These are phyloP conservation scores for Epizoanthus scotinus DNA, from an alignment of 92 coral and sea anemone species.

Conservation along the genomic window DNA sequence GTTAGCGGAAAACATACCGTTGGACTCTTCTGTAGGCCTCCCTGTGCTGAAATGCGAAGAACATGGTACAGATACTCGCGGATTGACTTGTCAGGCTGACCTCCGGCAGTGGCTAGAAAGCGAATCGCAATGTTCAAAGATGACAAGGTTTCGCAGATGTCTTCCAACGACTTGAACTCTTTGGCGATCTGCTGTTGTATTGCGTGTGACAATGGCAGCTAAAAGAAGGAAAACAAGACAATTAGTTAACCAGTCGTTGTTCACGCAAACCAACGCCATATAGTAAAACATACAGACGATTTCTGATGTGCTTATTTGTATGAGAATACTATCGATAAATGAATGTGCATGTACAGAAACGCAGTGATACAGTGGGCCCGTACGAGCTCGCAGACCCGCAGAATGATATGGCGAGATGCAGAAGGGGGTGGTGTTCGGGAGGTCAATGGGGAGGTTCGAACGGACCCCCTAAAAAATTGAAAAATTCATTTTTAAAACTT, in stretches of 20 bases:
- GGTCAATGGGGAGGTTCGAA: no score
- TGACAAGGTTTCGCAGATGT: conserved; percentile 66
- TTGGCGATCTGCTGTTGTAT: conserved; percentile 37
- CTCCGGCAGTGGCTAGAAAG: conserved; percentile 71
- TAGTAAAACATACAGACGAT: no score
- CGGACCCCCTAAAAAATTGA: no score
- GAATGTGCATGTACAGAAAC: no score
- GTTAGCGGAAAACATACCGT: conserved; percentile 6
- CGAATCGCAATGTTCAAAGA: conserved; percentile 78
- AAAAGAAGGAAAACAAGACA: background rate
- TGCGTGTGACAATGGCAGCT: conserved; percentile 48
- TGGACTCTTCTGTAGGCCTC: conserved; percentile 61
- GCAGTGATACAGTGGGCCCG: no score
- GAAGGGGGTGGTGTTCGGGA: no score
- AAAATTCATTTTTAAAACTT: no score
- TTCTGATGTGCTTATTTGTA: no score
- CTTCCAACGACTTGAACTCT: conserved; percentile 57
- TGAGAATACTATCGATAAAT: no score
- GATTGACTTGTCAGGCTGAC: conserved; percentile 57
- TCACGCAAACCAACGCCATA: no score
- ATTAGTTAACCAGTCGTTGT: background rate
- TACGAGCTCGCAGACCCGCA: no score
- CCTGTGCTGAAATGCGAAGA: conserved; percentile 57
- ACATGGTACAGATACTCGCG: conserved; percentile 56
- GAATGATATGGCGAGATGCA: no score